Evolutionary conservation across 1,140 invertebrate species (phyloP), one percentile per base, ranked within the genome.

Genomic region (Parasteatoda tepidariorum): DNA sequence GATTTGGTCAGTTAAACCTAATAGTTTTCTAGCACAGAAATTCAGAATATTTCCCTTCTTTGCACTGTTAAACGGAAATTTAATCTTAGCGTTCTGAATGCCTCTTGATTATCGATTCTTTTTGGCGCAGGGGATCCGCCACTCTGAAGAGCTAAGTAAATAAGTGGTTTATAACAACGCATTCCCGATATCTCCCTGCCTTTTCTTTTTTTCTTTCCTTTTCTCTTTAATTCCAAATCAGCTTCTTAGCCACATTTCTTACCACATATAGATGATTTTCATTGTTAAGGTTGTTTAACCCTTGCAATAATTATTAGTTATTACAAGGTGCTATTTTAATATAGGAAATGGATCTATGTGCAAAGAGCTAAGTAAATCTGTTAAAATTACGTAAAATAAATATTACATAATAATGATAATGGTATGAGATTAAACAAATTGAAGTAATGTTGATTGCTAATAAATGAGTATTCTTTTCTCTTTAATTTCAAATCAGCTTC

Each of bases 71-170:
- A 62, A 48, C 73, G 73, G 59, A 76, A 64, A 76, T 76, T 76
- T 64, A 64, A 76, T 76, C 73, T 64, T 64, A 15, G 15, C 24
- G 33, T 64, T 59, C n/a, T 76, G 73, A 76, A 76, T 76, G 30
- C 28, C 61, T 64, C 26, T 55, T 26, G 57, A 76, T 76, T 76
- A 76, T 76, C 61, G 73, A 76, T 76, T 61, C 57, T 64, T 76
- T 48, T 18, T 31, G 26, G 13, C 5, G 73, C 73, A 64, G 73
- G 64, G 31, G 55, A 28, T 64, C 34, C 24, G 55, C 31, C 31
- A 31, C 48, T 76, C 31, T 76, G 33, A 76, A 76, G 73, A 76
- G 73, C 73, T 62, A 30, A 64, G 73, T 30, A 76, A 76, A 76
- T 76, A 76, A 76, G 73, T 64, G 59, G 57, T 76, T 76, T 64